Conservation (phyloP, 2,888 invertebrate genomes). For the Mimachlamys varia region DNA sequence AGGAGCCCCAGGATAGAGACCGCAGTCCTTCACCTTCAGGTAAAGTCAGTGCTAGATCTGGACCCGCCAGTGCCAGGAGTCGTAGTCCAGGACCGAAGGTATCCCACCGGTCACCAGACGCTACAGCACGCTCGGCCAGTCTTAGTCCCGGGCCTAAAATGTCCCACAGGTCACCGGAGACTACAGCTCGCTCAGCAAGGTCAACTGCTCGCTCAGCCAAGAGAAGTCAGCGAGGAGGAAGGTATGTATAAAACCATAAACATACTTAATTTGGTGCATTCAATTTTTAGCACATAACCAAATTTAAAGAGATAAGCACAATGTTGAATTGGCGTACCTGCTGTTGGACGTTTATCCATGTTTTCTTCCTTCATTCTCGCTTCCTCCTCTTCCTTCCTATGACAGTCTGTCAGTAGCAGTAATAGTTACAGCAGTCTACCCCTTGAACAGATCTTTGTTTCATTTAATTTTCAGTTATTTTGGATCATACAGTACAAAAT, state of each 20-base stretch:
- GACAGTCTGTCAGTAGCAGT: too few species aligned
- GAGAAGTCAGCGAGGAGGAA: not conserved
- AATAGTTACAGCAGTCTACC: too few species aligned
- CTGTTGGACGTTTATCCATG: constrained; percentile 75
- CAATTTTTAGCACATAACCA: too few species aligned
- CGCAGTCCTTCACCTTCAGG: not conserved
- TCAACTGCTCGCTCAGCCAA: not conserved
- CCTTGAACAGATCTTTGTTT: too few species aligned
- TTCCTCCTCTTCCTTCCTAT: constrained; percentile 46
- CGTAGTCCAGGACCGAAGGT: constrained; percentile 53
- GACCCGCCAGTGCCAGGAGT: constrained; percentile 26
- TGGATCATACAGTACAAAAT: too few species aligned
- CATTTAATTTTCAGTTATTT: too few species aligned
- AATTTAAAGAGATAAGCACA: too few species aligned
- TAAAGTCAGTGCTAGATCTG: constrained; percentile 34
- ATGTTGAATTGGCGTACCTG: constrained; percentile 64
- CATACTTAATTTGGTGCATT: too few species aligned
- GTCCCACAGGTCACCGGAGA: constrained; percentile 32
- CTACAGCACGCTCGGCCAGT: constrained; percentile 58
- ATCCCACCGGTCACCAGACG: constrained; percentile 61
- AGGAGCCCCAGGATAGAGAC: constrained; percentile 51
- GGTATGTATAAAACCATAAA: not conserved
- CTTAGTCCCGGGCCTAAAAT: not conserved
- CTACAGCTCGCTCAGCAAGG: constrained; percentile 17
- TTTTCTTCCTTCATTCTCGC: constrained; percentile 66